Conservation (phyloP, 2,888 invertebrate species). For the Nemapogon koenigi region DNA sequence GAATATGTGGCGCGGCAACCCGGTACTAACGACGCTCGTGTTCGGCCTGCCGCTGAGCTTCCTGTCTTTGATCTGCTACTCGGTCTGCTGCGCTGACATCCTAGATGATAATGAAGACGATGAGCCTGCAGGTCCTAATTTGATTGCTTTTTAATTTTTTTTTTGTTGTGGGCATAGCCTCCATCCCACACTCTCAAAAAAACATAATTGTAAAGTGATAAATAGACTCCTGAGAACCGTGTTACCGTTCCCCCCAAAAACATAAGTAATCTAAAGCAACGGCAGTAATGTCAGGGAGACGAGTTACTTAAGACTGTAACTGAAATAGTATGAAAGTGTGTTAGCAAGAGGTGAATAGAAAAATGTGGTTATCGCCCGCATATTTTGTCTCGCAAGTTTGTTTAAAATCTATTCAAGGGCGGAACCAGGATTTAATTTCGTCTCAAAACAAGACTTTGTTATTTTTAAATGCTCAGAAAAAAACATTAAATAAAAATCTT, state of each 20-base stretch:
- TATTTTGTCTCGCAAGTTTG: no score
- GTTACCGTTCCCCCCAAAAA: no score
- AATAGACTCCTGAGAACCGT: no score
- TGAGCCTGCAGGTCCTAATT: not conserved
- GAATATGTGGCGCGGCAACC: constrained; percentile 93
- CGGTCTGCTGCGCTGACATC: constrained; percentile 95
- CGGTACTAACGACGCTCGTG: constrained; percentile 89
- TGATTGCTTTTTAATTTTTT: not conserved
- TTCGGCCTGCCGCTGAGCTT: constrained; percentile 95
- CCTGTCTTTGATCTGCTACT: constrained; percentile 92
- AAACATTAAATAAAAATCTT: not conserved
- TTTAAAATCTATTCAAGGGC: no score
- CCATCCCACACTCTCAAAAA: no score
- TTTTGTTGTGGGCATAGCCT: not conserved
- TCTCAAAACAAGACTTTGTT: not conserved
- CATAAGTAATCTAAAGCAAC: no score
- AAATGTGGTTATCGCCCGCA: no score
- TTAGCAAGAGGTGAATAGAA: no score
- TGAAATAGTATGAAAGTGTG: no score
- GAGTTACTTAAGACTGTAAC: no score
- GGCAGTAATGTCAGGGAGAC: no score
- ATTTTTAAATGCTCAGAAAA: not conserved
- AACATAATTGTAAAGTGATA: no score
- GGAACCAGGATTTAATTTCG: not conserved
- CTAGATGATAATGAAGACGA: constrained; percentile 89